phyloP scores from a whole-genome alignment of 2,888 invertebrate species.

The Epinotia ramella region DNA sequence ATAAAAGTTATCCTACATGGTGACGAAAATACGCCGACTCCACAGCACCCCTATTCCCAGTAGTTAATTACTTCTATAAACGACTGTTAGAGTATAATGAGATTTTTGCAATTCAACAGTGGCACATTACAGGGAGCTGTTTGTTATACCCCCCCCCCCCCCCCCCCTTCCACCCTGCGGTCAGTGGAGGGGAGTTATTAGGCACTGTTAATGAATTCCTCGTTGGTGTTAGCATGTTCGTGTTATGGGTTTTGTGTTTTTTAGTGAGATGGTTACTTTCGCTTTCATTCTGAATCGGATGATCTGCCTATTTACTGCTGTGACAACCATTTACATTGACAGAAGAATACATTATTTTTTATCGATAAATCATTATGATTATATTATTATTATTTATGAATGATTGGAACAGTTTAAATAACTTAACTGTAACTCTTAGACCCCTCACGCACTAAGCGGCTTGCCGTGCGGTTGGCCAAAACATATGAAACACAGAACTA shows the following conservation, averaged over 20 bases:
- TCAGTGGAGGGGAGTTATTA: slow-evolving; percentile 67
- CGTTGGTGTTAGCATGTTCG: slow-evolving; percentile 62
- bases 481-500: too few species aligned
- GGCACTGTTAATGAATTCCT: slow-evolving; percentile 76
- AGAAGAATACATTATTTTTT: too few species aligned
- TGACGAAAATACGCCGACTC: slow-evolving; percentile 50
- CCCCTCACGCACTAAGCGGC: too few species aligned
- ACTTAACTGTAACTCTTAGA: too few species aligned
- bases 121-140: slow-evolving; percentile 80
- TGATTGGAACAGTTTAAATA: too few species aligned
- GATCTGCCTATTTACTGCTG: neutral
- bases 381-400: too few species aligned
- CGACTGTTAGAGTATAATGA: slow-evolving; percentile 84
- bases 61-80: slow-evolving; percentile 83
- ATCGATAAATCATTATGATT: too few species aligned
- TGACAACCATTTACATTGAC: too few species aligned
- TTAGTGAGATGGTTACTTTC: slow-evolving; percentile 6
- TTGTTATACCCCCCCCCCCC: slow-evolving; percentile 64
- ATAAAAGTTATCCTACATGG: too few species aligned
- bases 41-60: slow-evolving; percentile 56
- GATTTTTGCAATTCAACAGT: slow-evolving; percentile 85
- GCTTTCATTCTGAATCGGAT: neutral
- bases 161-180: slow-evolving; percentile 49
- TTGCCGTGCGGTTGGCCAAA: too few species aligned
- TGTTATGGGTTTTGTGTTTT: slow-evolving; percentile 48